Percentiles rank a stretch among this genome's conserved stretches.
Evolutionary conservation across 2,797 vertebrate species (phyloP).

Genomic region (Chrysolophus pictus): DNA sequence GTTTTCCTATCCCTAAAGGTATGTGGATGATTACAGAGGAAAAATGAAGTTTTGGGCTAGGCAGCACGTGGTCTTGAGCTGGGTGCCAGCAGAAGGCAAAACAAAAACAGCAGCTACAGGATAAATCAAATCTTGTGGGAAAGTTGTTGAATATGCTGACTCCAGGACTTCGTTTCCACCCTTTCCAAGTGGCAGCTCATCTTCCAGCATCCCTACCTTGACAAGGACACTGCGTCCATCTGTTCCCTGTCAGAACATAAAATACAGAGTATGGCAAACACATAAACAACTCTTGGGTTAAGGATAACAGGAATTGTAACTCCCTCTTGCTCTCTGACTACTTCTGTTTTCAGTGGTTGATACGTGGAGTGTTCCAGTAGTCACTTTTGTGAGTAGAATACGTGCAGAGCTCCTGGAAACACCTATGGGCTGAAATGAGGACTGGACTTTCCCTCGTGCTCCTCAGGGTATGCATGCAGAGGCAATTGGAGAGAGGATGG

Average conservation of each 20-base stretch:
- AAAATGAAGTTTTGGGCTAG: not conserved
- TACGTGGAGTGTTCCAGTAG: not conserved
- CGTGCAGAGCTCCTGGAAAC: not conserved
- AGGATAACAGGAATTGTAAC: not conserved
- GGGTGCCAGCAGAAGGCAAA: not conserved
- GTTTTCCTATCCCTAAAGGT: not conserved
- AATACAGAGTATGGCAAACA: not conserved
- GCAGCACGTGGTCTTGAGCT: not conserved
- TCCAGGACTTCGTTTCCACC: not conserved
- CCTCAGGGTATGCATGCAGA: not conserved
- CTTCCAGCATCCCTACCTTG: not conserved
- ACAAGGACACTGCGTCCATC: not conserved
- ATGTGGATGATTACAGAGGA: not conserved
- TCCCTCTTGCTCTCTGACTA: not conserved
- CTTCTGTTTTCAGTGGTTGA: not conserved
- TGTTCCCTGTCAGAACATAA: not conserved
- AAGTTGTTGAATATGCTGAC: not conserved
- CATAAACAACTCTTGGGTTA: not conserved
- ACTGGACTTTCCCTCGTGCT: not conserved
- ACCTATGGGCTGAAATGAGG: fast-evolving
- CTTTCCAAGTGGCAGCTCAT: not conserved
- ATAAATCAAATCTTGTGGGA: not conserved
- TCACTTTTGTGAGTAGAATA: not conserved
- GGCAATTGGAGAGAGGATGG: not conserved
- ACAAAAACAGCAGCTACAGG: not conserved